phyloP scores from a whole-genome alignment of 2,797 vertebrate genomes.

The Hippocampus kuda region DNA sequence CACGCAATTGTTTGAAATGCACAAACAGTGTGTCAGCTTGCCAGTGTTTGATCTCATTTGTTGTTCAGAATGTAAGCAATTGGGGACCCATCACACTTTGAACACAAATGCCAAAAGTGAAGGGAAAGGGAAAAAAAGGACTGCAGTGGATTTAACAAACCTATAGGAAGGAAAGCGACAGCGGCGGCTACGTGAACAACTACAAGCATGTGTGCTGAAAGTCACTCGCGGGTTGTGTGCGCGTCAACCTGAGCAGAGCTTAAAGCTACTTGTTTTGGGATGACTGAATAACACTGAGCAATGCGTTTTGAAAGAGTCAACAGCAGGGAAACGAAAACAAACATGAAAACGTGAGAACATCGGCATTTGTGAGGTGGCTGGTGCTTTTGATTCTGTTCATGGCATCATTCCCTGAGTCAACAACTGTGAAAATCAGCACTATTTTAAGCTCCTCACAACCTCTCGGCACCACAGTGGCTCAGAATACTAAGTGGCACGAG shows the following conservation, averaged over 20 bases:
- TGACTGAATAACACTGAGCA: constrained; percentile 33
- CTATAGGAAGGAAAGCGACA: constrained; percentile 47
- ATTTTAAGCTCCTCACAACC: neutral
- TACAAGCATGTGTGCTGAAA: neutral
- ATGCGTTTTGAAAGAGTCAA: constrained; percentile 15
- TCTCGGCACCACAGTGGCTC: constrained; percentile 52
- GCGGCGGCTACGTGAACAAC: neutral
- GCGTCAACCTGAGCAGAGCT: constrained; percentile 51
- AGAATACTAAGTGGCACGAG: constrained; percentile 55
- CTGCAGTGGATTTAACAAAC: constrained; percentile 69
- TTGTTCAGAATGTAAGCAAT: constrained; percentile 38
- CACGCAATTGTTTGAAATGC: constrained; percentile 63
- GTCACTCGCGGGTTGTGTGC: constrained; percentile 24
- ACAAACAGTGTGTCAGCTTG: constrained; percentile 69
- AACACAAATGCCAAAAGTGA: constrained; percentile 46
- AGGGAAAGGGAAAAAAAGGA: constrained; percentile 44
- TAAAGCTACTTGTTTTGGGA: constrained; percentile 46
- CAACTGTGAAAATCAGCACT: constrained; percentile 49
- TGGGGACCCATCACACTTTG: constrained; percentile 43
- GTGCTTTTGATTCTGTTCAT: constrained; percentile 62
- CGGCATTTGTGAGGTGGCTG: constrained; percentile 55
- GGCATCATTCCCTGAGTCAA: constrained; percentile 72
- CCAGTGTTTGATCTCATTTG: constrained; percentile 57
- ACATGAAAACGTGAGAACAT: constrained; percentile 22
- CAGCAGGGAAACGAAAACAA: constrained; percentile 9